Percentiles rank a stretch among this genome's conserved stretches.
Conservation (phyloP, 2,888 invertebrate genomes). For the Pollenia griseotomentosa region DNA sequence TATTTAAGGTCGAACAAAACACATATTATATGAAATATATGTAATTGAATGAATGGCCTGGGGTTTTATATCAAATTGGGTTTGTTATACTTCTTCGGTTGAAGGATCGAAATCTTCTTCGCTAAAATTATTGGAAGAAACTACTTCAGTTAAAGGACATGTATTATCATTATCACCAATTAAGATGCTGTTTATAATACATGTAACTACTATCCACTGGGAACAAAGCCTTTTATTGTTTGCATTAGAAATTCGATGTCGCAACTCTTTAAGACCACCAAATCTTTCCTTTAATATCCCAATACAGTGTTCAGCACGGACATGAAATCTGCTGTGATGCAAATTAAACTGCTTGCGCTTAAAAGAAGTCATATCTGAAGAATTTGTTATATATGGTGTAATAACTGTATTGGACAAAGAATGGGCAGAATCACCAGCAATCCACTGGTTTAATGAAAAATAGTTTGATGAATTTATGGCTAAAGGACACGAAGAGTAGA, state of each 20-base stretch:
- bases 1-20: too few species aligned
- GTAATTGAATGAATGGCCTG: not conserved
- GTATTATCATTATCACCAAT: too few species aligned
- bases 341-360: constrained; percentile 27
- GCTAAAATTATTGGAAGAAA: not conserved
- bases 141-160: not conserved
- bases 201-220: constrained; percentile 37
- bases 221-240: constrained; percentile 40
- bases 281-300: too few species aligned
- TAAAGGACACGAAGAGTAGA: constrained; percentile 31
- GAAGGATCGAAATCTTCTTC: not conserved
- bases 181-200: constrained; percentile 55
- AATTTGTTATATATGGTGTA: constrained; percentile 46
- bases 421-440: constrained; percentile 60
- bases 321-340: too few species aligned
- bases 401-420: constrained; percentile 21
- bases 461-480: too few species aligned
- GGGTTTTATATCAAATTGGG: not conserved
- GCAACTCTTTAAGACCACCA: constrained; percentile 43
- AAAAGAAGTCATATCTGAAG: not conserved
- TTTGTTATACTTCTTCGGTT: not conserved
- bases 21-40: too few species aligned
- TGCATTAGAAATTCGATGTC: not conserved
- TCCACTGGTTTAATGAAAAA: constrained; percentile 50
- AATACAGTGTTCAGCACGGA: too few species aligned